A percentile compares a stretch with the other conserved stretches of the same genome.
Conservation (phyloP, 2,113 vertebrate genomes). For the Glareola pratincola region DNA sequence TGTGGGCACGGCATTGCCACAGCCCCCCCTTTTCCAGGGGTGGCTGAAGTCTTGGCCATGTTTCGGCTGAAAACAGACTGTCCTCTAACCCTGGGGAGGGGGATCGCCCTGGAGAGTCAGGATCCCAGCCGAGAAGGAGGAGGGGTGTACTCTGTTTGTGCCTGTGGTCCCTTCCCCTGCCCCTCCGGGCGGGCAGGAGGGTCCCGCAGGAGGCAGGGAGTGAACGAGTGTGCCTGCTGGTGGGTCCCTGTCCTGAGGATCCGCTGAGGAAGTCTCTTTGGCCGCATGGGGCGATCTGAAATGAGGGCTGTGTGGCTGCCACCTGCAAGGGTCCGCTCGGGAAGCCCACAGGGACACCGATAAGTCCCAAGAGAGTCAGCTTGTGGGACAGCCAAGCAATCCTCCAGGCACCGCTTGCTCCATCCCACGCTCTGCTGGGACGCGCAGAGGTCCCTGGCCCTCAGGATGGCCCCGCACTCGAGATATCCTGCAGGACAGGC, state of each 20-base stretch:
- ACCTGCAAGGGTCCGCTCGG: background rate
- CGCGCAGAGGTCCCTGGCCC: background rate
- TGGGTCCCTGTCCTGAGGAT: rapidly evolving
- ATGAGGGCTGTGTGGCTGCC: background rate
- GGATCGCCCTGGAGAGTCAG: background rate
- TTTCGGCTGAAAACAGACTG: background rate
- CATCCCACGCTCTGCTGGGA: background rate
- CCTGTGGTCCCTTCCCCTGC: background rate
- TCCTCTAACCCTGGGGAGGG: background rate
- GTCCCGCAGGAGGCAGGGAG: background rate
- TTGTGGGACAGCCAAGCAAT: background rate
- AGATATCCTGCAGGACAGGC: rapidly evolving
- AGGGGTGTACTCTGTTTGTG: rapidly evolving
- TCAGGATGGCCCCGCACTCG: rapidly evolving
- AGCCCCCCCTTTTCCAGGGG: background rate
- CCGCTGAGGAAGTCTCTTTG: background rate
- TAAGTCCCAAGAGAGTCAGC: background rate
- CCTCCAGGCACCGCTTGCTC: too few relatives aligned
- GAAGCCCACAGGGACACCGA: background rate
- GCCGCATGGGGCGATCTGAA: rapidly evolving
- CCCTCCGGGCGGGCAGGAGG: background rate
- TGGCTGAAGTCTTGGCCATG: background rate
- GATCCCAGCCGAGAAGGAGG: background rate
- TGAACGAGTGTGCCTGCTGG: background rate
- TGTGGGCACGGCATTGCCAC: background rate